Evolutionary conservation across 2,888 invertebrate genomes (phyloP).

Genomic region (Andrena praecox): DNA sequence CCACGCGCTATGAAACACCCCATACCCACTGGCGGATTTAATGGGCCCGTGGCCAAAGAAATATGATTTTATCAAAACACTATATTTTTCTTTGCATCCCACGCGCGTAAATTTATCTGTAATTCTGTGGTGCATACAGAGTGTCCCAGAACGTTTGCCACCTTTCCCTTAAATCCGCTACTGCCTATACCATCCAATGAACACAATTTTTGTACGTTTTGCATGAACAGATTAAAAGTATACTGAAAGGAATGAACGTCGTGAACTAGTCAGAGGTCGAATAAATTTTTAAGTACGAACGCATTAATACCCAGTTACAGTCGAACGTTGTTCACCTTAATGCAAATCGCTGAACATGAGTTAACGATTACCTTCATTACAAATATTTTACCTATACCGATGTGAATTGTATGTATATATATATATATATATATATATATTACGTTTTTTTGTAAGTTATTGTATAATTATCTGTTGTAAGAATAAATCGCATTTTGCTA

Average conservation of each 20-base stretch:
- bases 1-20: neutral
- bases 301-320: neutral
- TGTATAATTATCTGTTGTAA: slow-evolving; percentile 61
- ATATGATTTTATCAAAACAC: no score
- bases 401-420: slow-evolving; percentile 68
- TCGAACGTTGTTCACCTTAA: neutral
- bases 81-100: no score
- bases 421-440: slow-evolving; percentile 45
- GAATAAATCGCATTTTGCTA: slow-evolving; percentile 55
- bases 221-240: slow-evolving; percentile 4
- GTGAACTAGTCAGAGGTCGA: slow-evolving; percentile 62
- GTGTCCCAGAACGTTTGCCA: no score
- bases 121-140: no score
- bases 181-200: neutral
- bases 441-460: slow-evolving; percentile 63
- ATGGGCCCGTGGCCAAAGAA: no score
- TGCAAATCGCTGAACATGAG: neutral
- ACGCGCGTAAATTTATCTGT: no score
- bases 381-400: slow-evolving; percentile 14
- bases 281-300: slow-evolving; percentile 30
- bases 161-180: no score
- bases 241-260: slow-evolving; percentile 12
- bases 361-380: slow-evolving; percentile 29
- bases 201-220: neutral
- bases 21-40: no score